Percentiles rank a stretch among this genome's conserved stretches.
Evolutionary conservation across 2,113 vertebrate genomes (phyloP).

Genomic region (Salminus brasiliensis): DNA sequence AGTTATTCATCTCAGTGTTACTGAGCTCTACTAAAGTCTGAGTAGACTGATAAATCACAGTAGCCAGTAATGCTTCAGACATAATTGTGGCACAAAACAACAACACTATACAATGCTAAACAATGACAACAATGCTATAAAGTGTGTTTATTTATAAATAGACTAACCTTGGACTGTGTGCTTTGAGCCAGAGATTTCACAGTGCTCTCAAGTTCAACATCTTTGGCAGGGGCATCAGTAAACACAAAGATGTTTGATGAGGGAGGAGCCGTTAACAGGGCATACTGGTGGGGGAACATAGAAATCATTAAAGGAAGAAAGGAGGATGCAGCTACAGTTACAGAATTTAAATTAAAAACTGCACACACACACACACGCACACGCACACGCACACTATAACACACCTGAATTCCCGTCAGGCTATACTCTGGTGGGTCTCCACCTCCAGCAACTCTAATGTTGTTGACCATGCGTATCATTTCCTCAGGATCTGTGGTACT

Average conservation of each 20-base stretch:
- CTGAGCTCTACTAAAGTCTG: too few relatives aligned
- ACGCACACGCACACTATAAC: not conserved
- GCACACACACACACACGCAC: not conserved
- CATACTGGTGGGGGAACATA: constrained; percentile 56
- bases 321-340: not conserved
- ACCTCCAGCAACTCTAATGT: not conserved
- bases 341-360: not conserved
- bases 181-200: constrained; percentile 64
- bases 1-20: too few relatives aligned
- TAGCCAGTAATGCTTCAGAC: too few relatives aligned
- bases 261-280: constrained; percentile 53
- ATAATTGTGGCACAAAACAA: too few relatives aligned
- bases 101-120: too few relatives aligned
- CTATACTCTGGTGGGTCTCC: constrained; percentile 17
- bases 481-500: not conserved
- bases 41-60: too few relatives aligned
- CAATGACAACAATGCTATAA: too few relatives aligned
- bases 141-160: not conserved
- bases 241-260: constrained; percentile 73
- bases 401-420: constrained; percentile 29
- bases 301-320: not conserved
- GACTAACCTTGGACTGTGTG: constrained; percentile 60
- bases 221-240: constrained; percentile 67
- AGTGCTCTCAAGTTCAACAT: constrained; percentile 54
- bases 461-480: constrained; percentile 5